Evolutionary conservation across 2,888 invertebrate species (phyloP).

Genomic region (Xiphydria camelus): DNA sequence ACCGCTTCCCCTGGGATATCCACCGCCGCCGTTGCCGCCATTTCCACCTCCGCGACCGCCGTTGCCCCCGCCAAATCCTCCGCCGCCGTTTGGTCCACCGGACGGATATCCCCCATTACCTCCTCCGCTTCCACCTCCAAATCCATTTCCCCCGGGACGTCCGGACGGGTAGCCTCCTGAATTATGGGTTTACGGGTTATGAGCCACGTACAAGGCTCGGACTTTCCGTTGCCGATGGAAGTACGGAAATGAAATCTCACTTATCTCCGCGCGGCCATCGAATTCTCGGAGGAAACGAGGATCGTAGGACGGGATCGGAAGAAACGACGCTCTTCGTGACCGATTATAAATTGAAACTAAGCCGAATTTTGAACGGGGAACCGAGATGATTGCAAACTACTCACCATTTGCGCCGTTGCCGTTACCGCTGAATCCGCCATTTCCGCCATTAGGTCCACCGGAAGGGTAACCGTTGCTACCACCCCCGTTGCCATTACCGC

Average conservation of each 20-base stretch:
- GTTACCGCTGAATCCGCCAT: slow-evolving; percentile 9
- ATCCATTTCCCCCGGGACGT: slow-evolving; percentile 30
- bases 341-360: too few relatives aligned
- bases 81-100: slow-evolving; percentile 29
- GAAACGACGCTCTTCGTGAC: too few relatives aligned
- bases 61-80: slow-evolving; percentile 11
- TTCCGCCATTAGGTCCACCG: slow-evolving; percentile 30
- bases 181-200: background rate
- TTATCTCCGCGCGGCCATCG: slow-evolving; percentile 4
- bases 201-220: too few relatives aligned
- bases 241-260: too few relatives aligned
- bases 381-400: slow-evolving; percentile 14
- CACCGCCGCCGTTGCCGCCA: slow-evolving; percentile 32
- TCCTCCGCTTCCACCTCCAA: slow-evolving; percentile 24
- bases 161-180: slow-evolving; percentile 30
- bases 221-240: too few relatives aligned
- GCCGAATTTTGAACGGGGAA: slow-evolving; percentile 11
- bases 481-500: slow-evolving; percentile 20
- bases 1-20: slow-evolving; percentile 50
- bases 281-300: too few relatives aligned
- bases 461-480: slow-evolving; percentile 31
- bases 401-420: slow-evolving; percentile 27
- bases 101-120: slow-evolving; percentile 41
- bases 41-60: slow-evolving; percentile 25
- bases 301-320: too few relatives aligned